Conservation (phyloP, 2,888 invertebrate genomes). For the Agriopis leucophaearia region DNA sequence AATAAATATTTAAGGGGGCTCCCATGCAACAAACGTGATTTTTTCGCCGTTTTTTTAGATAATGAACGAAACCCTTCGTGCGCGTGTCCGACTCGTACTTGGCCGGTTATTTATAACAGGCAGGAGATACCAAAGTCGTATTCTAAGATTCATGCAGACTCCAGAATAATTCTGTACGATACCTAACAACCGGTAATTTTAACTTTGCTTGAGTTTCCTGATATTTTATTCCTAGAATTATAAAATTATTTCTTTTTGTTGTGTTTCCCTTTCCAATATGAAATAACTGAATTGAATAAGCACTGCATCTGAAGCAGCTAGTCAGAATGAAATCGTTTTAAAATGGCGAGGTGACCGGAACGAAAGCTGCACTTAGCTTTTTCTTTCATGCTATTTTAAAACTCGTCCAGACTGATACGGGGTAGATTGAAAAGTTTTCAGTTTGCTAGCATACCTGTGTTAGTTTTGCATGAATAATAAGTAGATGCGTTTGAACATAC, state of each 20-base stretch:
- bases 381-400: slow-evolving; percentile 9
- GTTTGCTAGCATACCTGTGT: not conserved
- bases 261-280: slow-evolving; percentile 10
- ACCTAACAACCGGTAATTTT: too few relatives aligned
- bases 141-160: too few relatives aligned
- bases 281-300: slow-evolving; percentile 16
- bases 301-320: slow-evolving; percentile 14
- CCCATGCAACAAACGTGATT: too few relatives aligned
- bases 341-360: slow-evolving; percentile 12
- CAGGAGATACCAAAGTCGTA: too few relatives aligned
- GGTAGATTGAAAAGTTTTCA: slow-evolving; percentile 4
- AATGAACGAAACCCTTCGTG: too few relatives aligned
- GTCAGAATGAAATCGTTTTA: slow-evolving; percentile 12
- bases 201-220: not conserved
- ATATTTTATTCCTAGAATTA: not conserved
- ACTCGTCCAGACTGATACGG: slow-evolving; percentile 10
- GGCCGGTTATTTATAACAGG: too few relatives aligned
- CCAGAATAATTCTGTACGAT: too few relatives aligned
- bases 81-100: too few relatives aligned
- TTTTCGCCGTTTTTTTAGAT: too few relatives aligned
- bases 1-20: too few relatives aligned
- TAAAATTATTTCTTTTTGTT: not conserved
- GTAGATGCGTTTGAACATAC: not conserved
- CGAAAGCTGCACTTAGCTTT: slow-evolving; percentile 20
- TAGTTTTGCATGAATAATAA: not conserved